Base-by-base conservation (phyloP, 2,797 vertebrate genomes). In the Thalassophryne amazonica region DNA sequence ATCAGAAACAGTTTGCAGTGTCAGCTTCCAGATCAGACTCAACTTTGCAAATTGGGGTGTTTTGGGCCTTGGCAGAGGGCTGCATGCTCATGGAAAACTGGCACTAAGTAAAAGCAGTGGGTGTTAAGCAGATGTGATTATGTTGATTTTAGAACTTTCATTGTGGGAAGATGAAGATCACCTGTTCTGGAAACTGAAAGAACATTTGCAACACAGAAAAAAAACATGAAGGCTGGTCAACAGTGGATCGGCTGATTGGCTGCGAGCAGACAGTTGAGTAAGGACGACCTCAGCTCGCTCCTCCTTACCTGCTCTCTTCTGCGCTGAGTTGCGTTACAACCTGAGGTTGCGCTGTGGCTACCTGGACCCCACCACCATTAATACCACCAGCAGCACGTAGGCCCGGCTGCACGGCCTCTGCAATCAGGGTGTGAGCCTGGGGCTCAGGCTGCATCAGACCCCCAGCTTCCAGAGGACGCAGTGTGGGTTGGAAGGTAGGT, bases 401-500 rank as follows among this genome's bases (percentile, higher is more conserved):
- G 36, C 75, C 73, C 18, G 38, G 53, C 69, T 63, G 81, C 43
- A 78, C 83, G 37, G 64, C 71, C 74, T 89, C 89, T 34, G 63
- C 37, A 54, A 63, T 67, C 49, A 35, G 73, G 41, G 72, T 33
- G 51, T 52, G 81, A 82, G 72, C 69, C 81, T 61, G 73, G 61
- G 80, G 49, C 42, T 91, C 90, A 22, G 73, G 70, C 80, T 73
- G 80, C 51, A 53, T 13, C 46, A 74, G 17, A 72, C 60, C 73
- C 68, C 68, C 78, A 42, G 81, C 88, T 86, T 98, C 96, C 41
- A 85, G 77, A 67, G 92, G 93, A 43, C 93, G 92, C 57, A 93
- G 91, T 17, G 93, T 88, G 5, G 94, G 93, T 81, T 95, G 94
- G 92, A 94, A 94, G 86, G 91, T 90, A 4, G 95, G 94, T 59